A percentile compares a stretch with the other conserved stretches of the same genome.
Conservation (phyloP, 2,113 vertebrate species). For the Zosterops lateralis region DNA sequence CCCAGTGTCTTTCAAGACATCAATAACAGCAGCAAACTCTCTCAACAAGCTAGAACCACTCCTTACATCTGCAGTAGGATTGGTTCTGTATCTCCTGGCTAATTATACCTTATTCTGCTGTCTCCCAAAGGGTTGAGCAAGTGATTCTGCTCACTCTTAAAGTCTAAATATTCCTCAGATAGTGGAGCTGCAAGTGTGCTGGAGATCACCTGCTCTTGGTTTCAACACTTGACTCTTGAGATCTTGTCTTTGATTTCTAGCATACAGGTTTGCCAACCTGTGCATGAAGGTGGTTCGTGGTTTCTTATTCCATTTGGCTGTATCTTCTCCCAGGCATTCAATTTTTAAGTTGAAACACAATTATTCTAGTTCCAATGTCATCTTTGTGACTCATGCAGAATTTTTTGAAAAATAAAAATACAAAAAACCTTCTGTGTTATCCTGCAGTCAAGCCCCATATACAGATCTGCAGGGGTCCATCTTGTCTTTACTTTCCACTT, state of each 20-base stretch:
- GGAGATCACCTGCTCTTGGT: not conserved
- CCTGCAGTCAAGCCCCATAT: not conserved
- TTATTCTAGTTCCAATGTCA: not conserved
- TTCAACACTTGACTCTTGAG: not conserved
- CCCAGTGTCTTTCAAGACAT: not conserved
- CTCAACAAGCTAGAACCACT: not conserved
- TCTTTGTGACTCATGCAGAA: not conserved
- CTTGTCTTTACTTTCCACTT: not conserved
- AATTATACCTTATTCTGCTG: not conserved
- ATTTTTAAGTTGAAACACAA: not conserved
- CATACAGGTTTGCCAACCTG: not conserved
- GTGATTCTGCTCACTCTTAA: not conserved
- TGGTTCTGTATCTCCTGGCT: not conserved
- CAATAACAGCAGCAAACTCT: not conserved
- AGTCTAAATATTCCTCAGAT: not conserved
- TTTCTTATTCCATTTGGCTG: not conserved
- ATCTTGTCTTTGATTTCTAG: not conserved
- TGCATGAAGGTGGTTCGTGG: not conserved
- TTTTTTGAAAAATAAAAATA: not conserved
- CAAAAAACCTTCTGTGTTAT: not conserved
- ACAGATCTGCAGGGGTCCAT: fast-evolving
- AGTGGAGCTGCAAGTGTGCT: not conserved
- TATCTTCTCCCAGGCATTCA: fast-evolving
- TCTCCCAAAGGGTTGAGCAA: not conserved
- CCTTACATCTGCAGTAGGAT: not conserved